Base-by-base conservation (phyloP, 2,888 invertebrate species). In the Octonoba sinensis region DNA sequence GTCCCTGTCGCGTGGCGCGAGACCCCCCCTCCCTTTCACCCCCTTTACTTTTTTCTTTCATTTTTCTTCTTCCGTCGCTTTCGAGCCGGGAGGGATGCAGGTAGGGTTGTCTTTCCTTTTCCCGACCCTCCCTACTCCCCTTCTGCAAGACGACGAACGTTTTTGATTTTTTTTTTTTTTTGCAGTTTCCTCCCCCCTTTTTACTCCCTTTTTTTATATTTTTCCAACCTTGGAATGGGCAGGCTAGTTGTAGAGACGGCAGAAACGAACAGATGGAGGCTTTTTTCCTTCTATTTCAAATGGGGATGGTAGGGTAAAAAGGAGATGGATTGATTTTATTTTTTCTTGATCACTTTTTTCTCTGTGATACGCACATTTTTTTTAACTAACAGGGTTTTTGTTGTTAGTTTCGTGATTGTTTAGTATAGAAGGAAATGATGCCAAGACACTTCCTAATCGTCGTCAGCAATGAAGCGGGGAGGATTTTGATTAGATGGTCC, bases 241-340 rank as follows among this genome's bases (percentile, higher is more conserved):
- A 51, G 54, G 54, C 56, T 22, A 24, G 51, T 24, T 47, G 51
- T 15, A 36, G 16, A 51, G 20, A n/a, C 13, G 22, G 16, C n/a
- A 51, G 66, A 66, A 24, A 51, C n/a, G 22, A 62, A 62, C 62
- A 62, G 62, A 65, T 65, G 65, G 65, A 65, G 49, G 49, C 24
- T 22, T 64, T 54, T 54, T 54, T 54, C 54, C 46, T n/a, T 36
- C 36, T 36, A 62, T 44, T 27, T 24, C 60, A 60, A 60, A 60
- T 49, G 16, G 64, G 51, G 57, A 69, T 46, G 51, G 60, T 46
- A 75, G 77, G 77, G 20, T 67, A 57, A 77, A 77, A 51, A 65
- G 22, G 77, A 72, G 70, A 78, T 71, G 78, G 66, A 72, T 71
- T 65, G 78, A 60, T 67, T 65, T 59, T 51, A 71, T 65, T 66